Evolutionary conservation across 2,797 vertebrate species (phyloP), one percentile per base, ranked within the genome.

Genomic region (Megaceryle alcyon): DNA sequence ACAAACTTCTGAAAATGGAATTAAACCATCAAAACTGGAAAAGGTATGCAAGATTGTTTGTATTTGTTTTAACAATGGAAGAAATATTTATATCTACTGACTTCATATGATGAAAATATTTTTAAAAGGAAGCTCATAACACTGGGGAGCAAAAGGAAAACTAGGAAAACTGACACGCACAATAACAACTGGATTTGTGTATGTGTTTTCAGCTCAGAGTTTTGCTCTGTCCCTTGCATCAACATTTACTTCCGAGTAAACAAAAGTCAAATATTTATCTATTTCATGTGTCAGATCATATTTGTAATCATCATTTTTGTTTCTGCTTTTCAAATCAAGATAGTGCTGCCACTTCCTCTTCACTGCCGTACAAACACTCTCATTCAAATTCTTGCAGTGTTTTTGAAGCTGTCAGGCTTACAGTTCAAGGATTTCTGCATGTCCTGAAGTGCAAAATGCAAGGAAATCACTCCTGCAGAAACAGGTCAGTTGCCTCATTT

Each of bases 381-480:
- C 56, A 73, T 61, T 51, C 59, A 31, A 60, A 88, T 84, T 86
- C 92, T 18, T 16, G 44, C 41, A 63, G 53, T 51, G 41, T 63
- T 92, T 90, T 63, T 88, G 82, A 81, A 56, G 77, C 75, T 80
- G 60, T 89, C 94, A 80, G 82, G 20, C 78, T 91, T 72, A 79
- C 71, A 81, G 87, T 82, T 95, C 80, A 69, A 94, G 78, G 91
- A 56, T 78, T 94, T 93, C 29, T 59, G 39, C 0, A 3, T 5
- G 48, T 79, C 81, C 60, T 35, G 6, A 66, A 95, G 72, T 65
- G 60, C 53, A 96, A 85, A 95, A 88, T 11, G 23, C 60, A 56
- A 83, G 64, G 43, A 90, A 86, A 80, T 49, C 46, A 48, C 7
- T 82, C 64, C 79, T 90, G 44, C 73, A 94, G 87, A 94, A 98